Evolutionary conservation across 2,888 invertebrate genomes (phyloP).

Genomic region (Beris morrisii): DNA sequence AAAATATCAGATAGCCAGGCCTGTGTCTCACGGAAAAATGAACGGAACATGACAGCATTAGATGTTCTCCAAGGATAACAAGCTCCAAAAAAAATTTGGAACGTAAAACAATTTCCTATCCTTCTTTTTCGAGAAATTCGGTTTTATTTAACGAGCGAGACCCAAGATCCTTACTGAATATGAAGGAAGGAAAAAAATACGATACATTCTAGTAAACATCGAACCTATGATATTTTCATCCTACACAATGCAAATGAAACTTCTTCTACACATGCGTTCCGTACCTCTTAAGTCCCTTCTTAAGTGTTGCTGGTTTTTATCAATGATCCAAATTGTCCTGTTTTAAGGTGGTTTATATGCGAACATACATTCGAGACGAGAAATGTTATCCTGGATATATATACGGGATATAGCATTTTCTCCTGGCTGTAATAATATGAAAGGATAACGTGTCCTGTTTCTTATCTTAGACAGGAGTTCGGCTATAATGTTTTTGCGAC

Average conservation of each 20-base stretch:
- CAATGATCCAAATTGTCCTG: slow-evolving; percentile 39
- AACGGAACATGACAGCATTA: slow-evolving; percentile 32
- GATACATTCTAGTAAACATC: not conserved
- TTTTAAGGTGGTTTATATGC: slow-evolving; percentile 37
- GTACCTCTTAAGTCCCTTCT: slow-evolving; percentile 7
- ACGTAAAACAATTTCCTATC: slow-evolving; percentile 36
- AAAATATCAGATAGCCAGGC: slow-evolving; percentile 6
- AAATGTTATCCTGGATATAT: slow-evolving; percentile 36
- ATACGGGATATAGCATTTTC: not conserved
- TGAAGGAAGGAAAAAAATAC: slow-evolving; percentile 4
- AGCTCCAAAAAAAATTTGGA: slow-evolving; percentile 8
- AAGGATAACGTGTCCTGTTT: slow-evolving; percentile 39
- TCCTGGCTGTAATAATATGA: slow-evolving; percentile 33
- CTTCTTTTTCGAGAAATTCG: slow-evolving; percentile 32
- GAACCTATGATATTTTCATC: not conserved
- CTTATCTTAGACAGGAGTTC: slow-evolving; percentile 36
- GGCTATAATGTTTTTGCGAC: slow-evolving; percentile 33
- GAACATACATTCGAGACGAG: slow-evolving; percentile 24
- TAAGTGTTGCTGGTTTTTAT: slow-evolving; percentile 36
- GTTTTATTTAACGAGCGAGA: slow-evolving; percentile 19
- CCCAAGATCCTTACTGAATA: not conserved
- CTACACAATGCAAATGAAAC: slow-evolving; percentile 4
- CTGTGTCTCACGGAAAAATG: slow-evolving; percentile 23
- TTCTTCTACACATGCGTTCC: not conserved
- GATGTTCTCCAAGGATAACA: slow-evolving; percentile 30